Percentiles rank a stretch among this genome's conserved stretches.
phyloP scores from a whole-genome alignment of 64 coral and sea anemone genomes.

The Anthopleura sola region DNA sequence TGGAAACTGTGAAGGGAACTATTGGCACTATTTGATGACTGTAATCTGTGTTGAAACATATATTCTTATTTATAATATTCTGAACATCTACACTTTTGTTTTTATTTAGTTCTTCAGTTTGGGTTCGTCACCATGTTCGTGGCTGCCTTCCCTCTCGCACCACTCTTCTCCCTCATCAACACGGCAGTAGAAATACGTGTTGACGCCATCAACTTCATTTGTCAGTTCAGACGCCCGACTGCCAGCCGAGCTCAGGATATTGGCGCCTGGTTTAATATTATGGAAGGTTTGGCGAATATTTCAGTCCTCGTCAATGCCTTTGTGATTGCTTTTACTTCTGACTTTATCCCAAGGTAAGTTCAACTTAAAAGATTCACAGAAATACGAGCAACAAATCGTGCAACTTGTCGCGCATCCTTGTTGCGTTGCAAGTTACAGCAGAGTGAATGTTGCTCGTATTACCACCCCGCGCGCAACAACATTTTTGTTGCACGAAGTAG shows the following conservation, averaged over 20 bases:
- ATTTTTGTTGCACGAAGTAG: no score
- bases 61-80: no score
- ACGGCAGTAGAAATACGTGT: slow-evolving; percentile 72
- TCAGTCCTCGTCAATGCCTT: slow-evolving; percentile 92
- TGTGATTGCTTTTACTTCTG: slow-evolving; percentile 94
- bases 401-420: no score
- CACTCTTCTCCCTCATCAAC: slow-evolving; percentile 90
- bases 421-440: no score
- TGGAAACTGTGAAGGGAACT: no score
- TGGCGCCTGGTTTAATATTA: slow-evolving; percentile 88
- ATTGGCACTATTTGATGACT: no score
- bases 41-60: no score
- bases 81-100: neutral
- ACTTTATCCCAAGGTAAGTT: slow-evolving; percentile 81
- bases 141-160: slow-evolving; percentile 90
- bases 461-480: no score
- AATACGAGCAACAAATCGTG: no score
- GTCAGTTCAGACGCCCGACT: slow-evolving; percentile 79
- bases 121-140: slow-evolving; percentile 99
- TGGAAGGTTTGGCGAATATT: slow-evolving; percentile 77
- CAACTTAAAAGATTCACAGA: neutral
- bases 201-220: slow-evolving; percentile 89
- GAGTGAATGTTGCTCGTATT: no score
- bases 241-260: slow-evolving; percentile 84
- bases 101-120: slow-evolving; percentile 82